These are phyloP conservation scores for Chorisops tibialis DNA, from an alignment of 2,888 invertebrate species.

Conservation along the genomic window DNA sequence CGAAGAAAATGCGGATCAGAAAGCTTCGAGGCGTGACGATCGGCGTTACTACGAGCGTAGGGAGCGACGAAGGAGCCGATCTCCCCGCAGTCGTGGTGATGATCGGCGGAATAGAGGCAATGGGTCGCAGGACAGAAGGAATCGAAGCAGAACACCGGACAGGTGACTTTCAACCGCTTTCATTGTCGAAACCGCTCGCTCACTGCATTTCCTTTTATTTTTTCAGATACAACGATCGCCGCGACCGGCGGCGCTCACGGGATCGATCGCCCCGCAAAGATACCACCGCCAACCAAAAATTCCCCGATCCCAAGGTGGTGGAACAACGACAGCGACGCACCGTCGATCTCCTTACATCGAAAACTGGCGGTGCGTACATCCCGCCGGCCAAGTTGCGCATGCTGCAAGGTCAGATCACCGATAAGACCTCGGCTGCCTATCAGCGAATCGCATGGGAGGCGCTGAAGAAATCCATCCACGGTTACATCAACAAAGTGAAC, in stretches of 20 bases:
- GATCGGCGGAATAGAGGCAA: neutral
- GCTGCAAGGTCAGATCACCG: slow-evolving; percentile 95
- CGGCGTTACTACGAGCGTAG: neutral
- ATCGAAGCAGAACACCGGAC: neutral
- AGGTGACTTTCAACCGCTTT: too few species aligned
- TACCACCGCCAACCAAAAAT: neutral
- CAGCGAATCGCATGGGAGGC: slow-evolving; percentile 99
- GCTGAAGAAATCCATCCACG: slow-evolving; percentile 96
- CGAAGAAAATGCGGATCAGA: neutral
- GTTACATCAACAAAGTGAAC: slow-evolving; percentile 97
- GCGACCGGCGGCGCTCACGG: slow-evolving; percentile 3
- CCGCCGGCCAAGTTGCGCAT: slow-evolving; percentile 92
- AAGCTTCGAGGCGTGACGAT: neutral
- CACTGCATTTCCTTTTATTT: neutral
- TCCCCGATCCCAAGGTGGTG: slow-evolving; percentile 35
- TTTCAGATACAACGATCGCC: slow-evolving; percentile 11
- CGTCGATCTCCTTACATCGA: slow-evolving; percentile 71
- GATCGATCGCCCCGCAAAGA: slow-evolving; percentile 4
- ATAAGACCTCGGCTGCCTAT: slow-evolving; percentile 91
- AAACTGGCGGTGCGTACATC: slow-evolving; percentile 94
- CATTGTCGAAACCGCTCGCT: too few species aligned
- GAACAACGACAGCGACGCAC: slow-evolving; percentile 49
- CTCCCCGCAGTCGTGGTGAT: neutral
- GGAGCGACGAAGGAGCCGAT: neutral
- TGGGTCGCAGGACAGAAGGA: neutral